phyloP scores from a whole-genome alignment of 2,113 vertebrate species.

The Natator depressus region DNA sequence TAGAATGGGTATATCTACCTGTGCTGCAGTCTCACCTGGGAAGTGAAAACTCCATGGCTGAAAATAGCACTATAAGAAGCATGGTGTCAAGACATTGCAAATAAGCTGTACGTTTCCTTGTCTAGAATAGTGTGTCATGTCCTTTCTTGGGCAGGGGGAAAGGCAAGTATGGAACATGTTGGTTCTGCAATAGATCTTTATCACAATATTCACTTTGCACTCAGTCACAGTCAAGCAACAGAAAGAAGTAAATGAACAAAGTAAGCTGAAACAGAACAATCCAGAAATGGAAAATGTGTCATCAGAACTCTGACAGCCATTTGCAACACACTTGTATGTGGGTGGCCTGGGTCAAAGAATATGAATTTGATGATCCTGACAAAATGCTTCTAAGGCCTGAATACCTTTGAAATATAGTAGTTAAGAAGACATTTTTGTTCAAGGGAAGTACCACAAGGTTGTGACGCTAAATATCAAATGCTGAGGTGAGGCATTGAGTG shows the following conservation, averaged over 20 bases:
- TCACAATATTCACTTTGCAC: not conserved
- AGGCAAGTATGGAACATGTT: accelerated
- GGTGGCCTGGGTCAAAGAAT: not conserved
- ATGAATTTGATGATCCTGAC: not conserved
- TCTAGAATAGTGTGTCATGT: not conserved
- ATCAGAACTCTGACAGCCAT: not conserved
- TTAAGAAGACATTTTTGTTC: not conserved
- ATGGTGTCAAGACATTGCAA: not conserved
- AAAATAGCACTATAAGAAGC: not conserved
- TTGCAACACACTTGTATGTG: not conserved
- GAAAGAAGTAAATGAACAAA: not conserved
- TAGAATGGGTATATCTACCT: not conserved
- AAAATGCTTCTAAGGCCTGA: not conserved
- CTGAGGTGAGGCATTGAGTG: not conserved
- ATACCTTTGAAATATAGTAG: not conserved
- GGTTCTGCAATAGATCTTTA: not conserved
- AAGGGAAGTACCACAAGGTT: not conserved
- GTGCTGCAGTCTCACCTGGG: not conserved
- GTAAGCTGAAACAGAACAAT: not conserved
- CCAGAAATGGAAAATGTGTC: not conserved
- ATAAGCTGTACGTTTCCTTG: not conserved
- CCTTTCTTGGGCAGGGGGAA: not conserved
- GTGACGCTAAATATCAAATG: not conserved
- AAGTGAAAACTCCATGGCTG: not conserved
- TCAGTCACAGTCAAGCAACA: not conserved